Evolutionary conservation across 1,140 invertebrate genomes (phyloP).

Genomic region (Drosophila pseudoananassae): DNA sequence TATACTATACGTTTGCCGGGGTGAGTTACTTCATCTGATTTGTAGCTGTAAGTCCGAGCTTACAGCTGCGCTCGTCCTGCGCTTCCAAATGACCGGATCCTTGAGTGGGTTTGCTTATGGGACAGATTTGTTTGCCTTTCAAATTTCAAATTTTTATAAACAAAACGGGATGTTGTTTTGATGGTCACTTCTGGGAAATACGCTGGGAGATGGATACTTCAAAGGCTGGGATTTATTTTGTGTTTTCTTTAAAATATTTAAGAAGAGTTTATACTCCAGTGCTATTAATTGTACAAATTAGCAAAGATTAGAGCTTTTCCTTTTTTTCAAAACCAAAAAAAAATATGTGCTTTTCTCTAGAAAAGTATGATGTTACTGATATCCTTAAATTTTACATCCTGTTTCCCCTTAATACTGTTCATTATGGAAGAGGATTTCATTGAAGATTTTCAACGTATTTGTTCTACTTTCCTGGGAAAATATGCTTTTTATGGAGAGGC

Average conservation of each 20-base stretch:
- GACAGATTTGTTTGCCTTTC: constrained; percentile 48
- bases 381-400: background rate
- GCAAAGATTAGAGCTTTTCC: no score
- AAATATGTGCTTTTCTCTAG: no score
- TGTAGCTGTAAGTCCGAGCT: constrained; percentile 44
- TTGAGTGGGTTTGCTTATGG: constrained; percentile 32
- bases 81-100: constrained; percentile 2
- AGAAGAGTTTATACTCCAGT: no score
- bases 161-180: constrained; percentile 22
- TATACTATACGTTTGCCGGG: constrained; percentile 7
- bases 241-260: background rate
- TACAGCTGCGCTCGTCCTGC: constrained; percentile 16
- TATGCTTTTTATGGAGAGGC: background rate
- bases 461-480: background rate
- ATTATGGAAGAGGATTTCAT: background rate
- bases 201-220: constrained; percentile 7
- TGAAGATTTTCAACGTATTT: constrained; percentile 1
- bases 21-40: constrained; percentile 58
- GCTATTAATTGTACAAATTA: no score
- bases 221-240: constrained; percentile 19
- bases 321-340: no score
- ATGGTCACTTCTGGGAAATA: constrained; percentile 36
- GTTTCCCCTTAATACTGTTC: background rate
- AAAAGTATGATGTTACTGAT: no score
- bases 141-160: constrained; percentile 38